Evolutionary conservation across 2,797 vertebrate species (phyloP).

Genomic region (Phalanger gymnotis): DNA sequence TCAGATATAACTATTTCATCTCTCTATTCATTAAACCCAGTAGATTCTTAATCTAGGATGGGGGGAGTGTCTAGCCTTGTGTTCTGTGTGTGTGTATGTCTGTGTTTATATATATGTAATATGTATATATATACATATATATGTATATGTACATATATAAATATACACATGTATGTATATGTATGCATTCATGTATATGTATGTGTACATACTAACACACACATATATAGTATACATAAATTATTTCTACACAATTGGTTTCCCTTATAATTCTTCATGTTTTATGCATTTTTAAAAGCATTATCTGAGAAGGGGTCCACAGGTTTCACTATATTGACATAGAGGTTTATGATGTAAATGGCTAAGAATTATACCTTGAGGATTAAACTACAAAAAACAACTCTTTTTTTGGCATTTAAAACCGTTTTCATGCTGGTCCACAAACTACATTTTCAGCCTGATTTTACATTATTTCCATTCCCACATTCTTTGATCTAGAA

Average conservation of each 20-base stretch:
- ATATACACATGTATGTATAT: no score
- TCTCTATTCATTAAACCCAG: neutral
- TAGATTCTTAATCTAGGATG: neutral
- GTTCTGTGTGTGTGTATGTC: no score
- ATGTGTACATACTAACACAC: no score
- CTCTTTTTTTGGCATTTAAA: neutral
- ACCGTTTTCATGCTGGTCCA: neutral
- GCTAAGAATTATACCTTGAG: neutral
- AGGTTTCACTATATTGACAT: neutral
- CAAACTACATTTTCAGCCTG: neutral
- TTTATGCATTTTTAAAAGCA: neutral
- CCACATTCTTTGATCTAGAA: neutral
- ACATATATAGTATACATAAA: neutral
- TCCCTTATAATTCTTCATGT: neutral
- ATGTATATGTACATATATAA: no score
- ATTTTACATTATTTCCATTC: neutral
- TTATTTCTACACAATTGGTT: neutral
- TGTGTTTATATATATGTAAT: no score
- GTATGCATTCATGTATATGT: no score
- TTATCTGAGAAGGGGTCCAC: neutral
- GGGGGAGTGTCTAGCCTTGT: no score
- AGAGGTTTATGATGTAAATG: neutral
- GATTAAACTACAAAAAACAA: neutral
- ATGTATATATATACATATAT: no score
- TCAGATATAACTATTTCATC: neutral